Evolutionary conservation across 2,113 vertebrate genomes (phyloP), one percentile per base, ranked within the genome.

Genomic region (Istiophorus platypterus): DNA sequence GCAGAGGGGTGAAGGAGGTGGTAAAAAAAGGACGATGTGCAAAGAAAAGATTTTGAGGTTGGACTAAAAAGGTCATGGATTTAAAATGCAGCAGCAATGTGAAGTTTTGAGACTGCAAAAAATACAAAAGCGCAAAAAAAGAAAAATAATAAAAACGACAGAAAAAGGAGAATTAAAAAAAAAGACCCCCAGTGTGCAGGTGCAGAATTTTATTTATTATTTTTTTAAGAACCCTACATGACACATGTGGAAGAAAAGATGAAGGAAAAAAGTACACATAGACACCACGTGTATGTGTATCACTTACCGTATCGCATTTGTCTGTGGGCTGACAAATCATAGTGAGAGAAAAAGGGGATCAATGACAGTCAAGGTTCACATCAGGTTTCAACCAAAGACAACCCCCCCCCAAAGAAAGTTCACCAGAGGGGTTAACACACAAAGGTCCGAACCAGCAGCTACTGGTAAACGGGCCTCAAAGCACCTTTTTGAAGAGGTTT

Each of bases 251-350:
- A 69, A 64, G 64, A 51, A 81, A 72, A 88, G 47, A 64, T 52
- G 68, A 76, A 34, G 72, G 65, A 75, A 72, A 75, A 72, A 77
- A 78, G 87, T 90, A 91, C 83, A 92, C 86, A 88, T 82, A 76
- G 64, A 74, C 85, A 83, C 83, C 49, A 62, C 22, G 66, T 85
- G 80, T 71, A 85, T 91, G 93, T 92, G 88, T 91, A 84, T 87
- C 72, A 92, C 94, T 94, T 91, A 94, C 94, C 93, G 26, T 93
- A 81, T 86, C 91, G 68, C 85, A 93, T 88, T 84, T 90, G 80
- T 94, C 93, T 89, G 93, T 92, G 92, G 88, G 92, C 94, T 95
- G 85, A 93, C 81, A 87, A 91, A 92, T 87, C 92, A 91, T 93
- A 91, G 90, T 82, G 82, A 94, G 88, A 94, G 81, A 92, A 78